These are phyloP conservation scores for Glaucomys volans DNA, from an alignment of 2,113 vertebrate genomes.

Conservation along the genomic window DNA sequence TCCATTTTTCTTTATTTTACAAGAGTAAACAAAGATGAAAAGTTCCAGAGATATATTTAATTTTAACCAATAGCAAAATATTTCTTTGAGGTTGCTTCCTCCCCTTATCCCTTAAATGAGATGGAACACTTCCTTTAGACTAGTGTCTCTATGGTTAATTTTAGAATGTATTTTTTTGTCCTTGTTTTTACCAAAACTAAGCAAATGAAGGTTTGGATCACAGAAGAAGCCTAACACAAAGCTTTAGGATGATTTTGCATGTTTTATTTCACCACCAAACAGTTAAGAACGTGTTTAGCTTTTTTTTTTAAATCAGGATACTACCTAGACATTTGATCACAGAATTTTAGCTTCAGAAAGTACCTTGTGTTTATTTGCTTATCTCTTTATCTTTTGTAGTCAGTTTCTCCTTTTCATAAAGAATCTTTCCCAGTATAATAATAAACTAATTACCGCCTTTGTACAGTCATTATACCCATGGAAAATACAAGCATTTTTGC, in stretches of 20 bases:
- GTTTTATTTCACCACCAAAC: constrained; percentile 19
- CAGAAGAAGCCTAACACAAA: neutral
- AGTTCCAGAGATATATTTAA: neutral
- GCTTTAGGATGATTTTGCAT: neutral
- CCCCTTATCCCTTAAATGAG: neutral
- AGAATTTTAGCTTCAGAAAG: constrained; percentile 22
- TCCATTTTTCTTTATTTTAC: constrained; percentile 21
- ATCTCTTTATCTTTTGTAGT: neutral
- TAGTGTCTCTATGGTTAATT: neutral
- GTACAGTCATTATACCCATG: neutral
- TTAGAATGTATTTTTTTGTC: neutral
- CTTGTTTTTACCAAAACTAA: constrained; percentile 50
- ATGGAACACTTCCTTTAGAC: neutral
- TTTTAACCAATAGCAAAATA: constrained; percentile 33
- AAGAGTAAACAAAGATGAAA: constrained; percentile 53
- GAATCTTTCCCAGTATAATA: neutral
- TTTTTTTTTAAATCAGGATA: constrained; percentile 23
- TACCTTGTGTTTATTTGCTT: neutral
- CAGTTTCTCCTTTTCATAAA: constrained; percentile 11
- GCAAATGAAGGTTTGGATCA: neutral
- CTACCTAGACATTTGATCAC: neutral
- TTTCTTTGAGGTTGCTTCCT: constrained; percentile 25
- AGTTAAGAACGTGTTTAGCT: constrained; percentile 3
- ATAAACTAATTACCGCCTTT: neutral
- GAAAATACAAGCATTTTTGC: constrained; percentile 35